These are phyloP conservation scores for Buathra laborator DNA, from an alignment of 2,888 invertebrate species.

Conservation along the genomic window DNA sequence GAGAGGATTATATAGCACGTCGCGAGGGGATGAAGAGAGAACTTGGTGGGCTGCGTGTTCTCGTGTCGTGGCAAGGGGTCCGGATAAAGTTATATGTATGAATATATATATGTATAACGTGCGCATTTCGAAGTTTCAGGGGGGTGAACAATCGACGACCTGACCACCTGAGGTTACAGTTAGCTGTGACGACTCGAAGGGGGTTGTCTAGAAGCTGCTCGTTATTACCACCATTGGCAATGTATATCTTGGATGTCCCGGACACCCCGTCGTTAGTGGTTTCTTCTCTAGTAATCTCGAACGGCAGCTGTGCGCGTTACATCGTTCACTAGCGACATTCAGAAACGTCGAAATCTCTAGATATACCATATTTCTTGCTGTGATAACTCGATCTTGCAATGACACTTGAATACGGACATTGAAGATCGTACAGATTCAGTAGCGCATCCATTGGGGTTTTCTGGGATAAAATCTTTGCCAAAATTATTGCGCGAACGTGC, in stretches of 20 bases:
- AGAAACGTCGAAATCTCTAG: slow-evolving; percentile 43
- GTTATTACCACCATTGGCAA: slow-evolving; percentile 38
- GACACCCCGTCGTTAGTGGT: slow-evolving; percentile 67
- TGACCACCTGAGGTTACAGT: slow-evolving; percentile 77
- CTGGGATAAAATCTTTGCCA: neutral
- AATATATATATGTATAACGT: slow-evolving; percentile 70
- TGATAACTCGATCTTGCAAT: neutral
- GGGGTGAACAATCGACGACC: slow-evolving; percentile 72
- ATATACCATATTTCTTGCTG: slow-evolving; percentile 36
- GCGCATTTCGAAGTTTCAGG: slow-evolving; percentile 71
- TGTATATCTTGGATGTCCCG: slow-evolving; percentile 22
- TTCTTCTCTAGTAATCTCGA: slow-evolving; percentile 59
- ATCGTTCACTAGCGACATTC: slow-evolving; percentile 16
- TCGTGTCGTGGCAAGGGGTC: slow-evolving; percentile 77
- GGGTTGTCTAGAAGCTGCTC: slow-evolving; percentile 40
- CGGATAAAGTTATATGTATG: slow-evolving; percentile 69
- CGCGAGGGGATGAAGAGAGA: slow-evolving; percentile 69
- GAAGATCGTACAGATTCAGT: neutral
- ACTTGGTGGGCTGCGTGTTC: slow-evolving; percentile 56
- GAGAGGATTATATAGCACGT: neutral
- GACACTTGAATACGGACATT: neutral
- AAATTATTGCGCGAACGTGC: neutral
- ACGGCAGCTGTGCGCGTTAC: slow-evolving; percentile 52
- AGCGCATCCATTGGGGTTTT: neutral
- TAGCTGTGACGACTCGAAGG: slow-evolving; percentile 56